A percentile compares a stretch with the other conserved stretches of the same genome.
These are phyloP conservation scores for Frieseomelitta varia DNA, from an alignment of 1,140 invertebrate species.

Conservation along the genomic window DNA sequence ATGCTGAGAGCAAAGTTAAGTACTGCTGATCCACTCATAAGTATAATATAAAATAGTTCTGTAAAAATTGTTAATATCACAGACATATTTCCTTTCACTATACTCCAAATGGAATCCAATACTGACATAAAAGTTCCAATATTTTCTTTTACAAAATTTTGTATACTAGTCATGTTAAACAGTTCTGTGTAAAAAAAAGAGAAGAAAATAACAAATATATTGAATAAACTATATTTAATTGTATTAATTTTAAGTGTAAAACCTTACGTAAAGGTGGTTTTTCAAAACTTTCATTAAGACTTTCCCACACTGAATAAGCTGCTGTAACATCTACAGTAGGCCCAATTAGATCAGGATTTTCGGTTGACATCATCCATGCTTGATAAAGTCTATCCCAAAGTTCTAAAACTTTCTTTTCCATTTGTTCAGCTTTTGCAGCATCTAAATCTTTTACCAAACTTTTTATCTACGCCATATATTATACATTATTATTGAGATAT, in stretches of 20 bases:
- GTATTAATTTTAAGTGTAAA: background rate
- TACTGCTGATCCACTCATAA: conserved; percentile 96
- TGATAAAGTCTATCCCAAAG: conserved; percentile 96
- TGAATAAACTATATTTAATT: background rate
- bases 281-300: conserved; percentile 87
- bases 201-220: background rate
- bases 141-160: conserved; percentile 94
- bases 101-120: conserved; percentile 95
- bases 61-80: conserved; percentile 94
- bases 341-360: conserved; percentile 83
- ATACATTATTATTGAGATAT: conserved; percentile 27
- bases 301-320: conserved; percentile 87
- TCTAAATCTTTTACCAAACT: conserved; percentile 91
- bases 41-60: conserved; percentile 92
- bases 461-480: conserved; percentile 84
- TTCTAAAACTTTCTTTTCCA: conserved; percentile 96
- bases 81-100: conserved; percentile 95
- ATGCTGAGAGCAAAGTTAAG: conserved; percentile 96
- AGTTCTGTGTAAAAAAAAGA: conserved; percentile 81
- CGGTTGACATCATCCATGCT: conserved; percentile 90
- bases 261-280: conserved; percentile 84
- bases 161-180: conserved; percentile 89
- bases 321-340: conserved; percentile 85
- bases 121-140: conserved; percentile 94
- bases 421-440: conserved; percentile 89